These are phyloP conservation scores for Orchesellides sinensis DNA, from an alignment of 2,888 invertebrate genomes.

Conservation along the genomic window DNA sequence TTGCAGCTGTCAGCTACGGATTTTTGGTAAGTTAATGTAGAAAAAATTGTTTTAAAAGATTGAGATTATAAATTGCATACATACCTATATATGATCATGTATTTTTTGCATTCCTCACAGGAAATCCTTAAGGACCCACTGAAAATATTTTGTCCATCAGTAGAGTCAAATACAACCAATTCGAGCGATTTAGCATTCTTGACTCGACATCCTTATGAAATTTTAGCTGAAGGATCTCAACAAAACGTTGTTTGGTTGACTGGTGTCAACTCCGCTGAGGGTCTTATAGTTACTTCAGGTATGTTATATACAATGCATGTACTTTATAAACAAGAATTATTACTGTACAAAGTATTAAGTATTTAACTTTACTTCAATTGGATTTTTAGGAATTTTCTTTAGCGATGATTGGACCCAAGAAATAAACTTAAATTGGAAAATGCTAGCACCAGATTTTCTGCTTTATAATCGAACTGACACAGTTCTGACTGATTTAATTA, in stretches of 20 bases:
- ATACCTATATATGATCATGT: background rate
- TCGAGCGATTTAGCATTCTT: conserved; percentile 18
- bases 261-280: conserved; percentile 28
- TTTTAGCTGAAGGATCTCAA: background rate
- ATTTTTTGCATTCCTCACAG: background rate
- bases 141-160: conserved; percentile 14
- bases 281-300: conserved; percentile 1
- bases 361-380: background rate
- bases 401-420: conserved; percentile 18
- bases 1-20: conserved; percentile 18
- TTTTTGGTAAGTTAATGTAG: conserved; percentile 14
- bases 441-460: conserved; percentile 20
- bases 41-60: background rate
- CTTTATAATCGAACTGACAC: conserved; percentile 3
- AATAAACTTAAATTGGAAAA: conserved; percentile 37
- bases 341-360: too few relatives aligned
- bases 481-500: background rate
- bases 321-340: background rate
- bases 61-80: background rate
- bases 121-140: conserved; percentile 36
- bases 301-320: background rate
- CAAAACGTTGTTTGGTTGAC: conserved; percentile 35
- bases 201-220: conserved; percentile 30
- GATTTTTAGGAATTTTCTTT: background rate
- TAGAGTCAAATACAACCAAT: background rate